Evolutionary conservation across 2,888 invertebrate genomes (phyloP).

Genomic region (Gortyna flavago): DNA sequence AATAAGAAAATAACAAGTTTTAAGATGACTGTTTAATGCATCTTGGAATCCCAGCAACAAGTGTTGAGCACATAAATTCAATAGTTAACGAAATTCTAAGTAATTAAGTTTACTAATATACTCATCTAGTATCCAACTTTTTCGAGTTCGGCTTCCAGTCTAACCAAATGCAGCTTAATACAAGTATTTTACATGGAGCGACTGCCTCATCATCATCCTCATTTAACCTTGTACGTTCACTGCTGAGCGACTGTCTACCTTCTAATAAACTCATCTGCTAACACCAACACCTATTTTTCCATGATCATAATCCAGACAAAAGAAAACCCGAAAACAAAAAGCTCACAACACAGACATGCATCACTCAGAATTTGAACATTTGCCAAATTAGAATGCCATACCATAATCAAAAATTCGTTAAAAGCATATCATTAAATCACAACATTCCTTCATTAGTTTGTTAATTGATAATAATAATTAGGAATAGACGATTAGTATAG

Average conservation of each 20-base stretch:
- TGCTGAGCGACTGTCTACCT: no score
- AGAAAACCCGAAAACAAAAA: neutral
- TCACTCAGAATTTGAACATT: conserved; percentile 36
- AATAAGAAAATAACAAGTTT: neutral
- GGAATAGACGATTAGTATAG: conserved; percentile 15
- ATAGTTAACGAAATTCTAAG: no score
- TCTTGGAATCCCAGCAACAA: neutral
- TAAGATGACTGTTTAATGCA: neutral
- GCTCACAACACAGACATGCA: neutral
- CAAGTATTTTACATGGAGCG: no score
- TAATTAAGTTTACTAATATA: neutral
- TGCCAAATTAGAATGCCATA: conserved; percentile 54
- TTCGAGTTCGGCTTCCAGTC: no score
- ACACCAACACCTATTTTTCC: neutral
- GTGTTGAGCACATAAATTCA: neutral
- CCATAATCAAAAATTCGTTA: conserved; percentile 41
- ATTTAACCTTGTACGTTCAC: no score
- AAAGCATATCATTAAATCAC: conserved; percentile 44
- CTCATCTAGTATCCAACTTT: no score
- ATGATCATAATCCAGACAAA: neutral
- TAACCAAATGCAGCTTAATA: no score
- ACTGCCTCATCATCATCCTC: no score
- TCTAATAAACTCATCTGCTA: neutral
- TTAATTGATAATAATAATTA: conserved; percentile 60
- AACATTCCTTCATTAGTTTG: conserved; percentile 47